Percentiles rank a stretch among this genome's conserved stretches.
Evolutionary conservation across 2,797 vertebrate genomes (phyloP).

Genomic region (Chloroceryle amazona): DNA sequence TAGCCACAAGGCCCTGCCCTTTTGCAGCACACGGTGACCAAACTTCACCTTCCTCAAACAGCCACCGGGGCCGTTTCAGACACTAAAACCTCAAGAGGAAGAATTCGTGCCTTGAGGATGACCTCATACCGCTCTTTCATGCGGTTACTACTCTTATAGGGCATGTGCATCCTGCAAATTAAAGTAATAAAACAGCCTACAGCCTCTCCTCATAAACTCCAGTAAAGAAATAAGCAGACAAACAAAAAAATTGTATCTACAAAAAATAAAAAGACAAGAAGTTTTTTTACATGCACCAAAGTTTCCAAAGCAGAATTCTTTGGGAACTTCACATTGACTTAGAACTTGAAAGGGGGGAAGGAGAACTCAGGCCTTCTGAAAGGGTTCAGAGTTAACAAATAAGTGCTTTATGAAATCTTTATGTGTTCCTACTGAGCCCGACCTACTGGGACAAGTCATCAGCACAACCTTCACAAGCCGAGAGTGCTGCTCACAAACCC

Average conservation of each 20-base stretch:
- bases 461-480: background rate
- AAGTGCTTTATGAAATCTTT: background rate
- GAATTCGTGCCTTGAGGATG: background rate
- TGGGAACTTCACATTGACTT: background rate
- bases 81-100: background rate
- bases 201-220: background rate
- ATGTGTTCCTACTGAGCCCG: background rate
- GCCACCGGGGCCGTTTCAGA: background rate
- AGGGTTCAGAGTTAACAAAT: background rate
- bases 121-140: background rate
- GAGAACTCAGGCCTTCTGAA: background rate
- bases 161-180: background rate
- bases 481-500: too few relatives aligned
- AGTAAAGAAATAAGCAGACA: background rate
- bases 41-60: background rate
- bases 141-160: background rate
- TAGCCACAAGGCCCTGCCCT: background rate
- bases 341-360: background rate
- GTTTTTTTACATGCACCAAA: fast-evolving
- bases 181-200: background rate
- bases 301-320: background rate
- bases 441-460: background rate
- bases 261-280: background rate
- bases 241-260: background rate
- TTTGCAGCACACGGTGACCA: background rate